These are phyloP conservation scores for Brienomyrus longianalis DNA, from an alignment of 2,113 vertebrate genomes.

Conservation along the genomic window DNA sequence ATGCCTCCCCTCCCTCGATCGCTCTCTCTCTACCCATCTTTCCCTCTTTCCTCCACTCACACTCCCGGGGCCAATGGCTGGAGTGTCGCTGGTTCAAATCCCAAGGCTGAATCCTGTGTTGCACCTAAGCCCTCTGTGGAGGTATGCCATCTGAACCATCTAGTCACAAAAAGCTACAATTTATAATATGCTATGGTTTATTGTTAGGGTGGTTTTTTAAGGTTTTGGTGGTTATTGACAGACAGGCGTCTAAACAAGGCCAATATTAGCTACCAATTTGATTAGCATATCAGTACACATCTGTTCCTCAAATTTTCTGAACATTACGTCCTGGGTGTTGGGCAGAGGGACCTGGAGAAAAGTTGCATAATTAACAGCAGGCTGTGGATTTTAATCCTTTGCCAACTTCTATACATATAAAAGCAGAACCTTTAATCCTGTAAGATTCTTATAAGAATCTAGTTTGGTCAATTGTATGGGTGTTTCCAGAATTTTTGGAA, in stretches of 20 bases:
- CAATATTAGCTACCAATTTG: background rate
- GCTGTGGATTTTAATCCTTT: background rate
- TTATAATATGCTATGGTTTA: background rate
- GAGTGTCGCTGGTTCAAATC: slow-evolving; percentile 15
- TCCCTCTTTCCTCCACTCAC: slow-evolving; percentile 22
- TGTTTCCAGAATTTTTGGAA: background rate
- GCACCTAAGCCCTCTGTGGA: background rate
- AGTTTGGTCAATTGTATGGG: background rate
- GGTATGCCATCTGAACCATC: background rate
- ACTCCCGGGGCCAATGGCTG: background rate
- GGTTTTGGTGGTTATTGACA: background rate
- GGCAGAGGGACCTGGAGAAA: background rate
- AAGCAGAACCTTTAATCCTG: background rate
- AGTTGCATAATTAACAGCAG: background rate
- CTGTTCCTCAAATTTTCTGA: background rate
- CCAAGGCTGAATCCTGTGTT: background rate
- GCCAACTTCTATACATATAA: background rate
- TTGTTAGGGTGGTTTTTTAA: background rate
- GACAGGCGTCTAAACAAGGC: background rate
- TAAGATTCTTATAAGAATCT: too few relatives aligned
- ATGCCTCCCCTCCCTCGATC: background rate
- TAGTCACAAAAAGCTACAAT: background rate
- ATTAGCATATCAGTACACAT: background rate
- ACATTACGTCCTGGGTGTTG: background rate
- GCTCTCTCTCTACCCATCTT: background rate